A percentile compares a stretch with the other conserved stretches of the same genome.
phyloP scores from a whole-genome alignment of 2,113 vertebrate genomes.

The Triplophysa tibetana region DNA sequence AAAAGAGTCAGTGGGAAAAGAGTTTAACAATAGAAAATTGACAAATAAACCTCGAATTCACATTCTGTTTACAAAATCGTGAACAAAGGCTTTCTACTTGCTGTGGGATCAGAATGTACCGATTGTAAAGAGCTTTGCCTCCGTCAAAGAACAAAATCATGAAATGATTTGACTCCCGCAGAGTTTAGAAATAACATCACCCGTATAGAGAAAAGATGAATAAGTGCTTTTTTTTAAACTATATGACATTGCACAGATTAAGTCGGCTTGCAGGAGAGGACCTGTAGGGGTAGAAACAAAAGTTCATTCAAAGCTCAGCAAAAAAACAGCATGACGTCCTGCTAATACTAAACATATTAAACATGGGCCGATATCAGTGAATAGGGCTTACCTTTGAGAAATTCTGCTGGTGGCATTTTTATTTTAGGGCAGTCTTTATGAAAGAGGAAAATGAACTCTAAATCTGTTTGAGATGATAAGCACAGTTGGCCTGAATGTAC shows the following conservation, averaged over 20 bases:
- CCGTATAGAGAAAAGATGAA: conserved; percentile 42
- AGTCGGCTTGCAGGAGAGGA: conserved; percentile 61
- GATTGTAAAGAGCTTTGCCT: conserved; percentile 1
- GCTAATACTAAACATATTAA: conserved; percentile 60
- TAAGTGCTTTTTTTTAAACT: conserved; percentile 55
- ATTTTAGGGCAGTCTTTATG: conserved; percentile 21
- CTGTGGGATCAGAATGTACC: background rate
- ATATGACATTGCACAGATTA: conserved; percentile 61
- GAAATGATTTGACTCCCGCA: conserved; percentile 25
- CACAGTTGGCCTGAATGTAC: background rate
- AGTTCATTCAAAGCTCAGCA: conserved; percentile 42
- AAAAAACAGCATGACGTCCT: conserved; percentile 58
- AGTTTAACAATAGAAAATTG: background rate
- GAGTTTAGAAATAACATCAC: conserved; percentile 50
- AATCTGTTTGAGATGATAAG: background rate
- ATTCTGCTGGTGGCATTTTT: conserved; percentile 26
- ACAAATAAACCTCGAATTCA: background rate
- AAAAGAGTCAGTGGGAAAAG: background rate
- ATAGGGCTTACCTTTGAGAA: conserved; percentile 45
- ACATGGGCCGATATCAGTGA: conserved; percentile 52
- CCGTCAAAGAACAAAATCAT: conserved; percentile 18
- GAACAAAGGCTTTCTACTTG: background rate
- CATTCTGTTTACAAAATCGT: background rate
- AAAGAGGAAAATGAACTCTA: conserved; percentile 24
- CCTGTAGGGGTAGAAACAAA: conserved; percentile 60